A percentile compares a stretch with the other conserved stretches of the same genome.
These are phyloP conservation scores for Lasioglossum albipes DNA, from an alignment of 1,140 invertebrate species.

Conservation along the genomic window DNA sequence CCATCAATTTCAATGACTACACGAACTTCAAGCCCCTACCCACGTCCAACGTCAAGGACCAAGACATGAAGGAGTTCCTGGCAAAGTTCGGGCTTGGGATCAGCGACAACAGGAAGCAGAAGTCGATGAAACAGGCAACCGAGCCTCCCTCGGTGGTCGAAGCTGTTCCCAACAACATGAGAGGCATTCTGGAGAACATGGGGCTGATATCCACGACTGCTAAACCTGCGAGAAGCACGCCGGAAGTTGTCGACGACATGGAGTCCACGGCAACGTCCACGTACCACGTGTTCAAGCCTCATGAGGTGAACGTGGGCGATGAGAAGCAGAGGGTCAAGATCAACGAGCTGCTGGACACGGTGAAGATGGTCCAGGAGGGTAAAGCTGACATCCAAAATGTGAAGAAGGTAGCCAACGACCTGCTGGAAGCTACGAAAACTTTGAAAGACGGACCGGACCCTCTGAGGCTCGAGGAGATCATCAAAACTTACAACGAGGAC, in stretches of 20 bases:
- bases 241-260: slow-evolving; percentile 7
- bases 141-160: slow-evolving; percentile 72
- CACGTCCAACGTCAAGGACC: slow-evolving; percentile 73
- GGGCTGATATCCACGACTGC: slow-evolving; percentile 72
- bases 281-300: slow-evolving; percentile 79
- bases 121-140: slow-evolving; percentile 65
- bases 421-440: slow-evolving; percentile 71
- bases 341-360: slow-evolving; percentile 77
- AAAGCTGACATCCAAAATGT: slow-evolving; percentile 69
- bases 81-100: slow-evolving; percentile 81
- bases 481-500: slow-evolving; percentile 71
- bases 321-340: slow-evolving; percentile 75
- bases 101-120: slow-evolving; percentile 66
- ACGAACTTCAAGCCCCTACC: slow-evolving; percentile 83
- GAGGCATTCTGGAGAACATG: slow-evolving; percentile 79
- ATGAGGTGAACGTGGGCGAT: slow-evolving; percentile 68
- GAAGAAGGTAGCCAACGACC: slow-evolving; percentile 71
- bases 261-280: slow-evolving; percentile 46
- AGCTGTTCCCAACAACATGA: slow-evolving; percentile 79
- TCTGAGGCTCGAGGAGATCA: slow-evolving; percentile 75
- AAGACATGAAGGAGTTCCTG: slow-evolving; percentile 82
- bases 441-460: slow-evolving; percentile 76
- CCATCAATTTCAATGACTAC: slow-evolving; percentile 76
- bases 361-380: slow-evolving; percentile 78
- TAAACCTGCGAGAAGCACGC: slow-evolving; percentile 10